Conservation (phyloP, 2,888 invertebrate genomes). For the Galerucella calmariensis region DNA sequence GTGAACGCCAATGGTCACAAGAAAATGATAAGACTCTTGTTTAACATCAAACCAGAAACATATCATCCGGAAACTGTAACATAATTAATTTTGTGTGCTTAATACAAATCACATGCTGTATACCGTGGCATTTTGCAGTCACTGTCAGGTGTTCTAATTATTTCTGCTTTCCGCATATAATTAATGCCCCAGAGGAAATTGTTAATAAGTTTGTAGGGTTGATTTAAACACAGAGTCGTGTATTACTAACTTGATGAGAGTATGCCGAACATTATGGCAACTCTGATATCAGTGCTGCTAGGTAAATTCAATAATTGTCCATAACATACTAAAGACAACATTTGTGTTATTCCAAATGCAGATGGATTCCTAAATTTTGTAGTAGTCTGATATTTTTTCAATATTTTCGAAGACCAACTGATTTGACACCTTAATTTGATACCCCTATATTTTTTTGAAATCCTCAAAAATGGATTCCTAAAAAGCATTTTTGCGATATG, state of each 20-base stretch:
- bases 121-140: conserved; percentile 46
- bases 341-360: background rate
- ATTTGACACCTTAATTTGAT: too few species aligned
- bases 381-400: too few species aligned
- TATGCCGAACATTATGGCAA: background rate
- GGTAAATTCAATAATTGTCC: background rate
- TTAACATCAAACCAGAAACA: conserved; percentile 37
- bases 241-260: conserved; percentile 29
- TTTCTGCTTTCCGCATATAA: conserved; percentile 47
- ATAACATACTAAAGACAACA: background rate
- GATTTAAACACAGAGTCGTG: conserved; percentile 42
- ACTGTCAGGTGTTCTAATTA: conserved; percentile 50
- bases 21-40: background rate
- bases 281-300: background rate
- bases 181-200: conserved; percentile 48
- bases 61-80: conserved; percentile 45
- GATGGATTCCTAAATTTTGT: background rate
- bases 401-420: too few species aligned
- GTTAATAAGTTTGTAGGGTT: conserved; percentile 47
- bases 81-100: conserved; percentile 48
- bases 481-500: too few species aligned
- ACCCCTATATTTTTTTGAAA: too few species aligned
- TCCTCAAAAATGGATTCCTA: too few species aligned
- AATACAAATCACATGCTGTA: conserved; percentile 46
- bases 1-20: conserved; percentile 8